Evolutionary conservation across 2,797 vertebrate genomes (phyloP), one percentile per base, ranked within the genome.

Genomic region (Pantherophis alleghaniensis): DNA sequence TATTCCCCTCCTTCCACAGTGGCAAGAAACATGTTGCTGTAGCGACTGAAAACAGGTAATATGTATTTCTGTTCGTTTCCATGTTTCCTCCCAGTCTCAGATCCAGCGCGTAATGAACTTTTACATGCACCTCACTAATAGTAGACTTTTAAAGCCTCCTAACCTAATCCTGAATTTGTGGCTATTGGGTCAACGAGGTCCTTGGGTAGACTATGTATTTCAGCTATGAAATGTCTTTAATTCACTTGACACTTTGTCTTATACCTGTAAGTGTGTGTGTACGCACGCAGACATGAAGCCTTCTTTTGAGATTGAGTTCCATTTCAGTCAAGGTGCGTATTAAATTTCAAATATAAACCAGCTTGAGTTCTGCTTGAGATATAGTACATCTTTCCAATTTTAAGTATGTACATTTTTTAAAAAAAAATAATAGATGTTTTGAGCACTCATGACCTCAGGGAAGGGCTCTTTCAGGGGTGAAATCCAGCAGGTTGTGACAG

Each of bases 21-120:
- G 94, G 96, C 95, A 98, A 97, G 95, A 96, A 97, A 96, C 97
- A 97, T 13, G 94, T 94, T 95, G 94, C 96, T 32, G 96, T 95
- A 94, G 92, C 96, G 91, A 93, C 97, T 92, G 96, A 97, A 94
- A 96, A 96, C 95, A 98, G 97, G 97, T 98, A 97, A 97, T n/a
- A 42, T 96, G 93, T 95, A 90, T 42, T 91, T 91, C n/a, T 95
- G 92, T 95, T 94, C 94, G 87, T 42, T 88, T 92, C 94, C 5
- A 16, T 93, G 20, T 87, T 90, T 59, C 37, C 94, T 0, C 59
- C 7, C 47, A 12, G 24, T 24, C 13, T 91, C 28, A 4, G 22
- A 18, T 7, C 5, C 10, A 83, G 74, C 20, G 22, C 55, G 32
- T 22, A 55, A 47, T 5, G 47, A 60, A 60, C 1, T 11, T 20